Conservation (phyloP, 1,140 invertebrate genomes). For the Aphidius ervi region DNA sequence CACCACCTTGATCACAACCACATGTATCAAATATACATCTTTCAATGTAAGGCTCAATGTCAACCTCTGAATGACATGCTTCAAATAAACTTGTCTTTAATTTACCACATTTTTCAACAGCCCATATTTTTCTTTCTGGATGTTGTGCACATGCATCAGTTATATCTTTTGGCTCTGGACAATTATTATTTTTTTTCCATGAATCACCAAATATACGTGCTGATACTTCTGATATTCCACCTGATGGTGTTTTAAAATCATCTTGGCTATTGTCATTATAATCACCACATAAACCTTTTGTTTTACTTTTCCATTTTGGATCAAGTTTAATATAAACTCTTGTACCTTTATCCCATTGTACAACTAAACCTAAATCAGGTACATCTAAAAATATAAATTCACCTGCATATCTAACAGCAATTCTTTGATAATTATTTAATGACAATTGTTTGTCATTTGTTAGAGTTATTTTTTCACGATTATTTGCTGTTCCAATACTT, state of each 20-base stretch:
- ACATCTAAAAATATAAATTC: conserved; percentile 77
- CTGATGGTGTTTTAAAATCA: conserved; percentile 79
- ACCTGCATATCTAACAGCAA: conserved; percentile 61
- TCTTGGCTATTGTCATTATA: conserved; percentile 78
- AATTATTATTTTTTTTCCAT: conserved; percentile 78
- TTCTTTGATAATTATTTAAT: conserved; percentile 40
- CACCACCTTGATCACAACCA: conserved; percentile 80
- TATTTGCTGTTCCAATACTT: conserved; percentile 53
- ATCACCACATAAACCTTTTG: conserved; percentile 86
- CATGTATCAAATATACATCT: conserved; percentile 79
- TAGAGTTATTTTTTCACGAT: conserved; percentile 61
- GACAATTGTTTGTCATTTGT: conserved; percentile 51
- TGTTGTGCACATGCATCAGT: conserved; percentile 68
- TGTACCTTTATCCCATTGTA: conserved; percentile 82
- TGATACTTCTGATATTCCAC: conserved; percentile 69
- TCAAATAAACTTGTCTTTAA: conserved; percentile 71
- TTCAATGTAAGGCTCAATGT: conserved; percentile 62
- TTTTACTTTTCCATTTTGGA: conserved; percentile 69
- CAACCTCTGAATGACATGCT: conserved; percentile 75
- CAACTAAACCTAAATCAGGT: conserved; percentile 67
- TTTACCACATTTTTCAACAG: conserved; percentile 67
- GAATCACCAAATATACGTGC: conserved; percentile 77
- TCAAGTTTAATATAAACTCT: conserved; percentile 74
- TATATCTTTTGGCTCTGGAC: conserved; percentile 55
- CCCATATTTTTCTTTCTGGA: conserved; percentile 75